A percentile compares a stretch with the other conserved stretches of the same genome.
These are phyloP conservation scores for Steinernema hermaphroditum DNA, from an alignment of 2,888 invertebrate species.

Conservation along the genomic window DNA sequence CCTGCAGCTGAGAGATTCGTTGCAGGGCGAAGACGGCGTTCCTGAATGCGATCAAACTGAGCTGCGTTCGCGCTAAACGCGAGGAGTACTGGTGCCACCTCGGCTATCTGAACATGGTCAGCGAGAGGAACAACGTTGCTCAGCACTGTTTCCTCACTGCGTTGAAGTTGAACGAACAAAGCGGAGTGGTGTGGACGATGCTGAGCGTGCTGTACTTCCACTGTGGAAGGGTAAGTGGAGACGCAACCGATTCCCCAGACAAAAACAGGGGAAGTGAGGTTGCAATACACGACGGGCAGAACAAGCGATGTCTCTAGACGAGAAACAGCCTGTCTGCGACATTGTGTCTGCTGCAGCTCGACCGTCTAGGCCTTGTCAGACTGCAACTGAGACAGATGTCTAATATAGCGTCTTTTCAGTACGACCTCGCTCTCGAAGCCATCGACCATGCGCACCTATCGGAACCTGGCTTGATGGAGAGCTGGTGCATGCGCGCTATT, in stretches of 20 bases:
- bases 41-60: background rate
- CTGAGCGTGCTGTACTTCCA: conserved; percentile 39
- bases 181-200: conserved; percentile 38
- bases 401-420: too few species aligned
- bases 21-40: conserved; percentile 2
- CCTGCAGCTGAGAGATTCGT: background rate
- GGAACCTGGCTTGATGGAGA: conserved; percentile 39
- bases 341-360: too few species aligned
- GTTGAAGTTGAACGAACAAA: conserved; percentile 40
- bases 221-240: conserved; percentile 26
- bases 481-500: conserved; percentile 36
- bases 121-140: conserved; percentile 30
- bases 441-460: conserved; percentile 40
- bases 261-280: too few species aligned
- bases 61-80: conserved; percentile 23
- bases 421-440: conserved; percentile 35
- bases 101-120: conserved; percentile 33
- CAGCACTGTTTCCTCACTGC: conserved; percentile 43
- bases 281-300: too few species aligned
- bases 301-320: too few species aligned
- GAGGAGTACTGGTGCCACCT: conserved; percentile 34
- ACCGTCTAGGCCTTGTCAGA: too few species aligned
- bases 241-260: conserved; percentile 1
- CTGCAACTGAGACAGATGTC: too few species aligned
- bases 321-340: too few species aligned